phyloP scores from a whole-genome alignment of 2,888 invertebrate genomes.

The Steromphala cineraria region DNA sequence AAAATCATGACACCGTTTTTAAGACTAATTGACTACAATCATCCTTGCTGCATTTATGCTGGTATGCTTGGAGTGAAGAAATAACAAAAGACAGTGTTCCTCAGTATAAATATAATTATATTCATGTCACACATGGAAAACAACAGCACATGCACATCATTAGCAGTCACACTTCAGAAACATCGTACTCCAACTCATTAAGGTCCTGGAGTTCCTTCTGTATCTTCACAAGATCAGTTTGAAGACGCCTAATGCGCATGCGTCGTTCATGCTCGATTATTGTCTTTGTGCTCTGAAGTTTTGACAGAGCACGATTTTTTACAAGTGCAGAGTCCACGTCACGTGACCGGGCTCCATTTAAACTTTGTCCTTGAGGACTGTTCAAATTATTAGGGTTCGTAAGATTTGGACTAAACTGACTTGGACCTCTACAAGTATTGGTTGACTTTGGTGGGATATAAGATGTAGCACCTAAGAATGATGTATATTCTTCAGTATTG shows the following conservation, averaged over 20 bases:
- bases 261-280: conserved; percentile 51
- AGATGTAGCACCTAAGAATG: background rate
- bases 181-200: conserved; percentile 54
- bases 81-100: background rate
- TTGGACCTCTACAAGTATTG: background rate
- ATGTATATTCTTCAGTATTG: background rate
- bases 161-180: conserved; percentile 50
- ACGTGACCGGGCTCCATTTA: background rate
- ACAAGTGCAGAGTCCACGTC: conserved; percentile 19
- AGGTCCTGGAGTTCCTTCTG: conserved; percentile 56
- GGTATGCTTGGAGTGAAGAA: background rate
- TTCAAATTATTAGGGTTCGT: background rate
- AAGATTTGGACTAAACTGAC: background rate
- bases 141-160: background rate
- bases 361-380: background rate
- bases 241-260: conserved; percentile 51
- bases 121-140: background rate
- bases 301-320: conserved; percentile 37
- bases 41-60: too few relatives aligned
- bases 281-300: conserved; percentile 37
- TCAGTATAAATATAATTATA: background rate
- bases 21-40: too few relatives aligned
- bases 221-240: conserved; percentile 52
- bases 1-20: too few relatives aligned
- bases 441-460: background rate